Evolutionary conservation across 2,888 invertebrate species (phyloP), one percentile per base, ranked within the genome.

Genomic region (Mesopsocus fuscifrons): DNA sequence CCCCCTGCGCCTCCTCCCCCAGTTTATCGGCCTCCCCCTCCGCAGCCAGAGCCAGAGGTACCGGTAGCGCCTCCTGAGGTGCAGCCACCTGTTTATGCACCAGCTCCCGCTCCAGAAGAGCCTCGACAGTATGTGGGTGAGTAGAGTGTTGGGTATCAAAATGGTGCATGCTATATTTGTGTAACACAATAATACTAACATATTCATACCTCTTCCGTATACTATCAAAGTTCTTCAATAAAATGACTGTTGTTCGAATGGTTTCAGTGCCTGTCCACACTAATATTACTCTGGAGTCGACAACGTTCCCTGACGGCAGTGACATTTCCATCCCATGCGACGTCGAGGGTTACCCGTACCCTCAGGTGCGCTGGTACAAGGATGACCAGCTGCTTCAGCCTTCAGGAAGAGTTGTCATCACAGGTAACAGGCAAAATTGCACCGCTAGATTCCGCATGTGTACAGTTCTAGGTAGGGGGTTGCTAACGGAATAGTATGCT

Each of bases 331-430:
- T 89, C 47, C 70, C 69, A 11, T 89, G 88, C 56, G 71, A 72
- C 23, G 79, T 82, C 34, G 74, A 76, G 49, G 87, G 88, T 3
- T 75, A 74, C 60, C 87, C 87, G 1, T 61, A 65, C 43, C 85
- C 87, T 2, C 65, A 67, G 48, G 78, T 88, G 2, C 64, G 69
- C 45, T 92, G 91, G 91, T 79, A 71, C 58, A 87, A 84, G 60
- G 77, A 89, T 56, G 71, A 74, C 35, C 59, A 60, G 22, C 65
- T 61, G 2, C 54, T 87, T 11, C 51, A 58, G 23, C 52, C 67
- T 21, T 66, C 65, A 43, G 70, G 72, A 42, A 69, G 74, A 48
- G 62, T 76, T 44, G 66, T 69, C 52, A 71, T 81, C 51, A 71
- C 74, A 51, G 74, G 83, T 82, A 61, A 55, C 53, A 26, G n/a